These are phyloP conservation scores for Drosophila planitibia DNA, from an alignment of 2,888 invertebrate genomes.

Conservation along the genomic window DNA sequence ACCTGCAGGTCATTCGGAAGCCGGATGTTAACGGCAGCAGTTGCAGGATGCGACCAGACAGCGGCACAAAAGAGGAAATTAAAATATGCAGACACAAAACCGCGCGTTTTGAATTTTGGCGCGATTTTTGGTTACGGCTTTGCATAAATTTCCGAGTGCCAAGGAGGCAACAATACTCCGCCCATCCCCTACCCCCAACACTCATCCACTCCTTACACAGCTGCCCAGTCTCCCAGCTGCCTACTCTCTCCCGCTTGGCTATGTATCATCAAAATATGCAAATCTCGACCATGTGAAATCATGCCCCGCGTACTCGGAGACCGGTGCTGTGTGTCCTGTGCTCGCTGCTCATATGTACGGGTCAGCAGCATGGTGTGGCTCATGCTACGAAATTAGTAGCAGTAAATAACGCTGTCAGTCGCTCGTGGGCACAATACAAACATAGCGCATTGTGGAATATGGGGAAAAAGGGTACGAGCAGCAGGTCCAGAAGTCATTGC, in stretches of 20 bases:
- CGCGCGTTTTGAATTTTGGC: conserved; percentile 79
- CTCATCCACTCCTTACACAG: conserved; percentile 8
- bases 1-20: conserved; percentile 60
- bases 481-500: conserved; percentile 62
- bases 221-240: conserved; percentile 26
- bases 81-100: conserved; percentile 80
- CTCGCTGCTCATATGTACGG: conserved; percentile 23
- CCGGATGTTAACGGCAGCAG: conserved; percentile 72
- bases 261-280: conserved; percentile 80
- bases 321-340: neutral
- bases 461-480: neutral
- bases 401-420: conserved; percentile 68
- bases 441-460: conserved; percentile 4
- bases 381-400: conserved; percentile 53
- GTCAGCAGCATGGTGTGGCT: conserved; percentile 37
- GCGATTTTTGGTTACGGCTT: conserved; percentile 72
- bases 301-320: conserved; percentile 12
- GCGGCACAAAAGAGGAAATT: conserved; percentile 80
- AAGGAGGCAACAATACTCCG: conserved; percentile 32
- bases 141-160: conserved; percentile 70
- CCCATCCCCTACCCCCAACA: neutral
- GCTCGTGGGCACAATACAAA: conserved; percentile 36
- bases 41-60: conserved; percentile 55
- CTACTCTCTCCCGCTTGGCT: conserved; percentile 25
- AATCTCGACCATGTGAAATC: conserved; percentile 57